Base-by-base conservation (phyloP, 2,797 vertebrate genomes). In the Propithecus deckenii region DNA sequence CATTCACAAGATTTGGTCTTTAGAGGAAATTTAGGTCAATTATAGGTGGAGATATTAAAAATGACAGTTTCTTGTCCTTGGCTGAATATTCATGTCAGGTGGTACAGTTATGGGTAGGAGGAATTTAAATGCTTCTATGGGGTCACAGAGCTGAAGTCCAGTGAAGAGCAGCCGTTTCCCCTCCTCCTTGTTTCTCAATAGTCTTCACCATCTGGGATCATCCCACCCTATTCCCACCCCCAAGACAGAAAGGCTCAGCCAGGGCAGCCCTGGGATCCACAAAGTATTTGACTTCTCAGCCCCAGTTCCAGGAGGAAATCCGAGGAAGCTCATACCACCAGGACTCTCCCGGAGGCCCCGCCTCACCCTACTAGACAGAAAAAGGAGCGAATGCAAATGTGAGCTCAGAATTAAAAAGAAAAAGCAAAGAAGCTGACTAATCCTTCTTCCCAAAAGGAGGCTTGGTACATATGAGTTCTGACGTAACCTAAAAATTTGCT, bases 301-400 rank as follows among this genome's bases (percentile, higher is more conserved):
- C 28, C 20, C 4, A 59, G 10, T 32, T 5, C 55, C 1, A 14
- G 83, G 22, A 1, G 4, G 9, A 83, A 89, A 74, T 22, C 57
- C 48, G 13, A 23, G 61, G 22, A 71, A 25, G 12, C 3, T 46
- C 12, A 5, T 15, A 4, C 14, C 18, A 13, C n/a, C 48, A 11
- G 11, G 25, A 74, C 22, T 22, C 8, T 35, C 50, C 9, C 22
- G 10, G 7, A 55, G 35, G 4, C 22, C n/a, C 48, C 1, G 0
- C 8, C 14, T 17, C 20, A 10, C 3, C 48, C 46, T 25, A 11
- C 20, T 76, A 72, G n/a, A 38, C n/a, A 7, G 57, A 6, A 71
- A 71, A 71, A 30, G 41, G 23, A 78, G 4, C 4, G 14, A 48
- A 63, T 5, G 13, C 28, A 41, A 10, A 69, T 5, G 11, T 17